Evolutionary conservation across 2,113 vertebrate species (phyloP).

Genomic region (Trematocara macrostoma): DNA sequence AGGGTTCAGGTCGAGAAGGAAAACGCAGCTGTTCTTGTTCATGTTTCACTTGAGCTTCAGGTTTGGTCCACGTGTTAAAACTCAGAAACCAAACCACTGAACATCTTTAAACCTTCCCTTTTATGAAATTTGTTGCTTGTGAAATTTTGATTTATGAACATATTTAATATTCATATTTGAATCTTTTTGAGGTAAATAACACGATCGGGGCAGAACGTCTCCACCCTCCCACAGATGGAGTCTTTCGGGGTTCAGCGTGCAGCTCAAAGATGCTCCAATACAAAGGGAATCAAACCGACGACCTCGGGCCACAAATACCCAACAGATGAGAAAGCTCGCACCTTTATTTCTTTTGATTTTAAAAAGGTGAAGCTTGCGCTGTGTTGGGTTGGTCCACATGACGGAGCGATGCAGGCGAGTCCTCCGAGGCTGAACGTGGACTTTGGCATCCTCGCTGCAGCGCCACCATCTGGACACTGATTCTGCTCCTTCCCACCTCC

Average conservation of each 20-base stretch:
- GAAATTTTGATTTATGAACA: rapidly evolving
- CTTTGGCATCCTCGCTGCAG: background rate
- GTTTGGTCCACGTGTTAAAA: background rate
- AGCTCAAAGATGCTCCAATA: background rate
- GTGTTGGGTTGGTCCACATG: background rate
- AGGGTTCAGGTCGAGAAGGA: background rate
- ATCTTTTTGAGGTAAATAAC: background rate
- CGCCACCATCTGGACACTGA: background rate
- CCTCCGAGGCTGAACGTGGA: background rate
- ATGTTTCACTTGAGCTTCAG: background rate
- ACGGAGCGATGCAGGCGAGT: background rate
- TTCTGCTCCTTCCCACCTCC: background rate
- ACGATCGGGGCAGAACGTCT: background rate
- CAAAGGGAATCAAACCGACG: background rate
- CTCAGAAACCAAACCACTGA: background rate
- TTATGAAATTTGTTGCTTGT: background rate
- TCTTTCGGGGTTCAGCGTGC: background rate
- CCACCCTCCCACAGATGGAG: background rate
- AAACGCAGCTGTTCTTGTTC: background rate
- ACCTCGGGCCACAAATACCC: background rate
- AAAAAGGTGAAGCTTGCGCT: background rate
- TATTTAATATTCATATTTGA: background rate
- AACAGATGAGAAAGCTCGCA: rapidly evolving
- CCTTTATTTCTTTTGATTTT: background rate
- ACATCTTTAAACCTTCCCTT: background rate